Evolutionary conservation across 2,888 invertebrate genomes (phyloP), one percentile per base, ranked within the genome.

Genomic region (Drosophila kanekoi): DNA sequence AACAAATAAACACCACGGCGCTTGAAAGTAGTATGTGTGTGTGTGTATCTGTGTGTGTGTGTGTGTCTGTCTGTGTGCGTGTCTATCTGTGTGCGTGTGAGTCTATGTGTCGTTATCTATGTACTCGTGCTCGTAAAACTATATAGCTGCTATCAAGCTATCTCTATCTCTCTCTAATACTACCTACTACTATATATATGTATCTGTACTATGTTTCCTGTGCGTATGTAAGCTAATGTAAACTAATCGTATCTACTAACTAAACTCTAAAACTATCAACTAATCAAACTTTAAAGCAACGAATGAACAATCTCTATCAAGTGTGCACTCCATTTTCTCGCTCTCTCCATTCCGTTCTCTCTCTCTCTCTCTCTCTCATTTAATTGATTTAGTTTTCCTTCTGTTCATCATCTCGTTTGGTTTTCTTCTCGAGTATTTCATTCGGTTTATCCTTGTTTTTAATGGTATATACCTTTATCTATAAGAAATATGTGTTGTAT

Each of bases 301-400:
- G 77, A 71, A 65, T 71, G 60, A 61, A 61, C 37, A 71, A 47
- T 44, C 57, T 32, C 44, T 75, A 75, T 64, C 64, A 68, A 72
- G 60, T 76, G 76, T 87, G 89, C 84, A 87, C 81, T 76, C 66
- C 79, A 89, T 87, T 80, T 62, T 72, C 8, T 23, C 23, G 1
- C 8, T 23, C 23, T 23, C 28, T 28, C 23, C n/a, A n/a, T n/a
- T n/a, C n/a, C 23, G 1, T 2, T 23, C 23, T 23, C 28, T 28
- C 23, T 6, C 23, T 28, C 8, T 28, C 23, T 2, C 8, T 8
- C 28, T 28, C 63, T 72, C 72, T 72, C 53, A 78, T 64, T 70
- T 58, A 41, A 33, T 44, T 0, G 14, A 72, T 66, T 68, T 49
- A 23, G 52, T 76, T 6, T 65, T 67, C 28, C 23, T 37, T 66